Base-by-base conservation (phyloP, 2,113 vertebrate genomes). In the Amia ocellicauda region DNA sequence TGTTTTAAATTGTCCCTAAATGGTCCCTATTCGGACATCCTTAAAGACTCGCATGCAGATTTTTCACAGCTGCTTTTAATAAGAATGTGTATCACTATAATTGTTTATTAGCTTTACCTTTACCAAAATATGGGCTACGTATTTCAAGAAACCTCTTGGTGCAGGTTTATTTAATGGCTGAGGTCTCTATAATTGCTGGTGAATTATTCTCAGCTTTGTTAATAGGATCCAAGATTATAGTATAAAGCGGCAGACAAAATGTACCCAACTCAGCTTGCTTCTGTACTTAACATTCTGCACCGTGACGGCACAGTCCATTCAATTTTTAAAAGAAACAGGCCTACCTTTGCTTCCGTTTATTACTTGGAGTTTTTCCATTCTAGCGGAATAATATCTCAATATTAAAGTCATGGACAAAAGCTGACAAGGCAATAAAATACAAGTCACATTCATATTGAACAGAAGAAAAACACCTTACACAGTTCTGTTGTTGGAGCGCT, bases 341-440 rank as follows among this genome's bases (percentile, higher is more conserved):
- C 19, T 52, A 4, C 17, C 14, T 52, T 52, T 11, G 2, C n/a
- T n/a, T n/a, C 20, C 14, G 52, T 27, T 14, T 3, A 3, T 24
- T 27, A 24, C 52, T 28, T 28, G 22, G 20, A 26, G 24, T 42
- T 53, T n/a, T n/a, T 13, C 47, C 41, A 13, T 16, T 36, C 47
- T 17, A n/a, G 13, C 22, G 27, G 13, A 9, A 28, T 51, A 28
- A 23, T 11, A 52, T n/a, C 1, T 52, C 52, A 47, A 41, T 31
- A 62, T 51, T 36, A 28, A 45, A 19, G 60, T 29, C 60, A 52
- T 19, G 2, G 60, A 20, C 20, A 3, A 36, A 45, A 62, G 60
- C 47, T 51, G 43, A 52, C 20, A 20, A 26, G 16, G n/a, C n/a
- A n/a, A n/a, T n/a, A n/a, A n/a, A n/a, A n/a, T n/a, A n/a, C n/a